Evolutionary conservation across 2,888 invertebrate species (phyloP), one percentile per base, ranked within the genome.

Genomic region (Trachelus iudaicus): DNA sequence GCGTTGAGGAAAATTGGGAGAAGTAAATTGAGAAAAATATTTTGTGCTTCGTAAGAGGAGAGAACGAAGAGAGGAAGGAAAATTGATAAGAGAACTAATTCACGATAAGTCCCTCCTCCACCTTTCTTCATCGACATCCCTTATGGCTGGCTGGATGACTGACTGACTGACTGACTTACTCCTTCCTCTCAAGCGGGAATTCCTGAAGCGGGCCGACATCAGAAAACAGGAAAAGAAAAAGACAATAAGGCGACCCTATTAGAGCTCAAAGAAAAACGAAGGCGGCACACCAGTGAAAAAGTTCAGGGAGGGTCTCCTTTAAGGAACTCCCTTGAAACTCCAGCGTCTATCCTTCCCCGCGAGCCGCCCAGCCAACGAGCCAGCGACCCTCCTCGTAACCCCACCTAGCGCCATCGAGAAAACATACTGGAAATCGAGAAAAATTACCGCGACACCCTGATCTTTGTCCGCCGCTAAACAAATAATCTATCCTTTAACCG

Each of bases 301-400:
- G 84, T 82, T 84, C 81, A 79, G 80, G 84, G 81, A 81, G 83
- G 82, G 82, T 87, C 86, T 85, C 82, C 86, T 87, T 88, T 87
- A 87, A 88, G 87, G 76, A 87, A 87, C 79, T 77, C 77, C 73
- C 74, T 77, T 69, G 76, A 78, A 81, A 77, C 76, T 77, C 75
- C 33, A 33, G 1, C 31, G 15, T 9, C 56, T 6, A 23, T 9
- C 23, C 56, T 2, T 23, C 56, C 56, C 23, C 56, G 0, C 56
- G 56, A 56, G 9, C 56, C 56, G 23, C 9, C 56, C 23, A 23
- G 9, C 23, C 56, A 0, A 3, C 23, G 6, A 56, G 6, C 23
- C 2, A 9, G 23, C 6, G 9, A 40, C 40, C 40, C 35, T 35
- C 35, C 56, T 56, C 2, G 23, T 2, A 9, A 15, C 9, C 23